phyloP scores from a whole-genome alignment of 2,888 invertebrate species.

The Lochmaea capreae region DNA sequence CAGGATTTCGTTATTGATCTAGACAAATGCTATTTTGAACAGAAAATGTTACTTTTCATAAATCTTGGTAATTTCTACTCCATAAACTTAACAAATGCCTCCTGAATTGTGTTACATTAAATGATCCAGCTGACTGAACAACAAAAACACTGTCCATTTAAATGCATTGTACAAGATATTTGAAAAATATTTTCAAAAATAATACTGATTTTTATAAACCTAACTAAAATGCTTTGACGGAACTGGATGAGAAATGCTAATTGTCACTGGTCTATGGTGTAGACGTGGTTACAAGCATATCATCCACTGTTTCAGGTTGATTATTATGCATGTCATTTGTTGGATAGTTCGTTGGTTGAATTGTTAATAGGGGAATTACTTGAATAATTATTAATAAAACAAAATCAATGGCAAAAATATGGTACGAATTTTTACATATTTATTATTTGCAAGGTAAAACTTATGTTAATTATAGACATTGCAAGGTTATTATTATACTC shows the following conservation, averaged over 20 bases:
- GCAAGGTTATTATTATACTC: neutral
- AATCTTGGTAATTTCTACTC: no score
- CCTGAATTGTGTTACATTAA: no score
- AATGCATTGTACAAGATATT: no score
- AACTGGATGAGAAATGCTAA: neutral
- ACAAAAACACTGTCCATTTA: no score
- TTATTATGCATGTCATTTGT: constrained; percentile 39
- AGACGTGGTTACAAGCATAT: constrained; percentile 45
- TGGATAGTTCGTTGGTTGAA: constrained; percentile 22
- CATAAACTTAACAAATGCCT: no score
- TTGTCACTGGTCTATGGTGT: constrained; percentile 11
- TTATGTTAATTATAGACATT: constrained; percentile 10
- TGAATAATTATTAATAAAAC: constrained; percentile 31
- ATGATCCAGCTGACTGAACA: no score
- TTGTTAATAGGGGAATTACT: constrained; percentile 27
- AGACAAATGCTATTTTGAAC: no score
- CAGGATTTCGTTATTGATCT: no score
- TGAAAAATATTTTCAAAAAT: no score
- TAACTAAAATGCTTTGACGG: no score
- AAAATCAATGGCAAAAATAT: constrained; percentile 20
- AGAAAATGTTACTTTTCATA: no score
- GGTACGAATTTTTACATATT: constrained; percentile 20
- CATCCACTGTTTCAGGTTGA: constrained; percentile 21
- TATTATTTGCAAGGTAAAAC: constrained; percentile 13
- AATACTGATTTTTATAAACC: no score